Evolutionary conservation across 2,797 vertebrate species (phyloP).

Genomic region (Sebastes nivosus): DNA sequence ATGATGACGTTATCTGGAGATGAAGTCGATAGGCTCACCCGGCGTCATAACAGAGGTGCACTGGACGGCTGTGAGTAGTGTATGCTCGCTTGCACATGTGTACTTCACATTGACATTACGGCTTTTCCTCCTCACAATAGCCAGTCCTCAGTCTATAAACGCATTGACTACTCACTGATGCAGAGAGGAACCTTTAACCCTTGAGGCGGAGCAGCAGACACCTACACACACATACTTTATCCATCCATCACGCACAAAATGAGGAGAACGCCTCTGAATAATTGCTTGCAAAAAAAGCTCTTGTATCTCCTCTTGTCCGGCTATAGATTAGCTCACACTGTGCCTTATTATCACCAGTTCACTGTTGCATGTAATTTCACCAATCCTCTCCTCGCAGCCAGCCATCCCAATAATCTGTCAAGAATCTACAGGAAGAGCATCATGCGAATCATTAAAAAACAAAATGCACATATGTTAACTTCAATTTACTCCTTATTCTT

Average conservation of each 20-base stretch:
- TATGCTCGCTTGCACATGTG: not conserved
- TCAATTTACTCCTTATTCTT: no score
- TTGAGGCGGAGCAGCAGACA: not conserved
- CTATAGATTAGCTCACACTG: not conserved
- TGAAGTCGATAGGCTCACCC: slow-evolving; percentile 11
- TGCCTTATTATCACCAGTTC: not conserved
- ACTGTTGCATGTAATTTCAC: not conserved
- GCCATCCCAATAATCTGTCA: not conserved
- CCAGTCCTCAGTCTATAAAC: not conserved
- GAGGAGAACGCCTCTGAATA: not conserved
- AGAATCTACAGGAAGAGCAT: not conserved
- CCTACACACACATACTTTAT: not conserved
- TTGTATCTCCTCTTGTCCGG: not conserved
- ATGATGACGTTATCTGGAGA: slow-evolving; percentile 30
- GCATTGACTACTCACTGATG: slow-evolving; percentile 1
- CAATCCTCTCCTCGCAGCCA: not conserved
- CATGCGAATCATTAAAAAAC: not conserved
- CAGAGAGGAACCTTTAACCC: slow-evolving; percentile 12
- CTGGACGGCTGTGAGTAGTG: not conserved
- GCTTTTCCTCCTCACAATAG: not conserved
- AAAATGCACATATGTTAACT: no score
- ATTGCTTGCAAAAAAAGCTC: not conserved
- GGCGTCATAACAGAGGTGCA: not conserved
- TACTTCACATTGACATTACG: not conserved
- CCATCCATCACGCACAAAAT: not conserved